Percentiles rank a stretch among this genome's conserved stretches.
Conservation (phyloP, 2,113 vertebrate species). For the Hypomesus transpacificus region DNA sequence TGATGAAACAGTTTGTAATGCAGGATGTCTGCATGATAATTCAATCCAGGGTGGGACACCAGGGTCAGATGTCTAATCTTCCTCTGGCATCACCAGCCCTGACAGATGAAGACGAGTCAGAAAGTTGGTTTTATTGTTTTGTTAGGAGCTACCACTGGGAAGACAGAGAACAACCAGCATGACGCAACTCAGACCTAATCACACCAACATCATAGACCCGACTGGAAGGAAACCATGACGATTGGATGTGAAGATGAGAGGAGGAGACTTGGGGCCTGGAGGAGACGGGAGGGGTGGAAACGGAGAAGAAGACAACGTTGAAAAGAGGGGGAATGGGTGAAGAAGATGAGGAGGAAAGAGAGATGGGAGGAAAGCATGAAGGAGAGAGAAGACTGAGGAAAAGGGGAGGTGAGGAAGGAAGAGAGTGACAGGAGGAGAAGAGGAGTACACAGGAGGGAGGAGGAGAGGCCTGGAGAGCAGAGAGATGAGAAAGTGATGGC, state of each 20-base stretch:
- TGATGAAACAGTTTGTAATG: constrained; percentile 50
- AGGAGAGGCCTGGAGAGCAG: not conserved
- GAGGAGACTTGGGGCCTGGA: constrained; percentile 4
- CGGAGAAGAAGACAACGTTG: not conserved
- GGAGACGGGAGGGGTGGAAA: not conserved
- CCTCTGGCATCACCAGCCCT: constrained; percentile 1
- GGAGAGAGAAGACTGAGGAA: not conserved
- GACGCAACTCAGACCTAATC: constrained; percentile 38
- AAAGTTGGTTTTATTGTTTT: constrained; percentile 22
- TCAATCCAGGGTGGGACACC: constrained; percentile 17
- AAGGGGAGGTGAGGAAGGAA: not conserved
- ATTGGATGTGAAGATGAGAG: not conserved
- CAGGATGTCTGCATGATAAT: constrained; percentile 34
- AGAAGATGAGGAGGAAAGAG: not conserved
- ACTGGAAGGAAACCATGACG: not conserved
- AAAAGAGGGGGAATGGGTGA: not conserved
- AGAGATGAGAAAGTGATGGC: not conserved
- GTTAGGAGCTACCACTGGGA: constrained; percentile 13
- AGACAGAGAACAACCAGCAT: constrained; percentile 8
- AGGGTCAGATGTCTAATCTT: constrained; percentile 3
- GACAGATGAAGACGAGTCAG: constrained; percentile 33
- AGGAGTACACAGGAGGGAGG: not conserved
- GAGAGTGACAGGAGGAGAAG: not conserved
- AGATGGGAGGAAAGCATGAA: not conserved
- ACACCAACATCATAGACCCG: constrained; percentile 19